Evolutionary conservation across 2,113 vertebrate species (phyloP), one percentile per base, ranked within the genome.

Genomic region (Glaucomys volans): DNA sequence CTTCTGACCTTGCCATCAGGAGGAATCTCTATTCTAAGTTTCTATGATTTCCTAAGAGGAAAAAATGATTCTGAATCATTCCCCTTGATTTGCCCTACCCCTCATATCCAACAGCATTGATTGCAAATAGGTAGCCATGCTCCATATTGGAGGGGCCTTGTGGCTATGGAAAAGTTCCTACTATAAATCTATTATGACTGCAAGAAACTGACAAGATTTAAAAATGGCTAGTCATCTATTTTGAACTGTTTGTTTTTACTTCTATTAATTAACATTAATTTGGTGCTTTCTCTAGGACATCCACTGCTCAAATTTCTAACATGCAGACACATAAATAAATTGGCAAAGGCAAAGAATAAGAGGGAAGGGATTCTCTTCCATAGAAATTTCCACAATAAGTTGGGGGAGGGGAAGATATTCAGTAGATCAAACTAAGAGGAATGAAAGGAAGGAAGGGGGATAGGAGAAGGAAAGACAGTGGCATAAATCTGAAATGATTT

Each of bases 11-110:
- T 66, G 16, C 28, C 69, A 40, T 90, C 42, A 91, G 40, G 30
- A 81, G n/a, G 62, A 26, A 88, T 79, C 93, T 95, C 90, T 91
- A 91, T 92, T 97, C 96, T 88, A 44, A 95, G 76, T 54, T 96
- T 17, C 30, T n/a, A n/a, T n/a, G n/a, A n/a, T 75, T 84, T 88
- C 57, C 42, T 84, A 71, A 71, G 30, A 80, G 66, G 71, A 47
- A 93, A 79, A 97, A 88, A 32, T 89, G 59, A 76, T 40, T 75
- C 81, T 62, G 62, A 92, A 91, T 69, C 22, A 74, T 59, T 52
- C 52, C 77, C 8, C 26, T 92, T 64, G 82, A 42, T 89, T 66
- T 26, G 72, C 62, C 54, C 32, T 80, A 40, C 3, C 54, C 2
- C 10, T 86, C 30, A 28, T 30, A 86, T 30, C 4, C 40, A 95